Percentiles rank a stretch among this genome's conserved stretches.
phyloP scores from a whole-genome alignment of 1,140 invertebrate species.

The Drosophila parvula region DNA sequence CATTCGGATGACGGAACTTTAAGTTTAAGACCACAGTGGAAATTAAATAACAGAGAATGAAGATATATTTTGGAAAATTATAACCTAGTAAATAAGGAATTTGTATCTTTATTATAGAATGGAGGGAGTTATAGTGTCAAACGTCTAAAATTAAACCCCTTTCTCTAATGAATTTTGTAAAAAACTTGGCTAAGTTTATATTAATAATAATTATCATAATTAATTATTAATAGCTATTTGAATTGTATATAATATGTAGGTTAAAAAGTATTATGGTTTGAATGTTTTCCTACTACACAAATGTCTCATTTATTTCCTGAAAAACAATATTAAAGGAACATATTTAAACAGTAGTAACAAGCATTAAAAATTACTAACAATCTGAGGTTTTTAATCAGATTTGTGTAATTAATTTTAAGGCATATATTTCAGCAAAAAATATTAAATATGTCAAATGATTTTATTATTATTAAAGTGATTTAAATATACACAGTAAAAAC shows the following conservation, averaged over 20 bases:
- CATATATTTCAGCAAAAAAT: background rate
- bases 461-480: background rate
- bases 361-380: too few relatives aligned
- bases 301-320: background rate
- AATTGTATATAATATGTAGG: background rate
- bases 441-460: too few relatives aligned
- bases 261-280: too few relatives aligned
- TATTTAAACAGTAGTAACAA: background rate
- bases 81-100: background rate
- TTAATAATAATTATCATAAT: too few relatives aligned
- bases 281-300: too few relatives aligned
- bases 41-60: background rate
- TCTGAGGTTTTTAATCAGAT: too few relatives aligned
- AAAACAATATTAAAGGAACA: background rate
- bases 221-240: background rate
- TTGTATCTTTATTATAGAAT: background rate
- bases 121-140: fast-evolving
- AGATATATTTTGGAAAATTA: too few relatives aligned
- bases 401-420: too few relatives aligned
- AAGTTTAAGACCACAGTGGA: constrained; percentile 10
- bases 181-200: background rate
- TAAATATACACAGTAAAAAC: background rate
- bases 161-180: background rate
- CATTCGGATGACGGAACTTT: constrained; percentile 1
- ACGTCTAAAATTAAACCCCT: too few relatives aligned